Evolutionary conservation across 1,140 invertebrate species (phyloP), one percentile per base, ranked within the genome.

Genomic region (Leptinotarsa defecta): DNA sequence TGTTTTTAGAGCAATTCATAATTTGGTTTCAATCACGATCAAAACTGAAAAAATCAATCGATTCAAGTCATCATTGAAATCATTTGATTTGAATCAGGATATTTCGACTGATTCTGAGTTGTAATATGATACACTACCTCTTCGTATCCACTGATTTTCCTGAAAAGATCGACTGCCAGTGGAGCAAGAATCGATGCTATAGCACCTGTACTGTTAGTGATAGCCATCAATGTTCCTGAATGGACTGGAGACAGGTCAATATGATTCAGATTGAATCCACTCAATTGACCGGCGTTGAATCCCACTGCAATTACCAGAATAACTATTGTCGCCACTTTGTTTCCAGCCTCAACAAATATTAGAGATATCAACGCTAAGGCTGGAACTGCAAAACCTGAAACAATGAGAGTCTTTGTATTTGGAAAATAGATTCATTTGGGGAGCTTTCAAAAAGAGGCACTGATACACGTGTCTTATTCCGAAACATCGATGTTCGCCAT

Each of bases 151-250:
- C 20, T 68, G 3, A 73, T 65, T 5, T 13, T 43, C 64, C 34
- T 85, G 17, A 77, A 52, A 5, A 82, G 48, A 62, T 77, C 71
- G 3, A 77, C 73, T 17, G 69, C 62, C 22, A 75, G 48, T 49
- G 86, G 87, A 73, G 84, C 92, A 91, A 64, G 67, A 22, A 77
- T 62, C 20, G 76, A 67, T 20, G 65, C 70, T 61, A 77, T 43
- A 71, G 93, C 94, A 0, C 92, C 90, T 43, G 90, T 84, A n/a
- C 91, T 91, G 83, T 94, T 95, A 34, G 92, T 93, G 20, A 95
- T 87, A 4, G 93, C 91, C 90, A 93, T 92, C 77, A 93, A 83
- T 1, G 88, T 89, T 17, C 92, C 91, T 22, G 92, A 91, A 84
- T 88, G 90, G 84, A 90, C 91, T 6, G 91, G 91, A 0, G 92